Evolutionary conservation across 1,140 invertebrate genomes (phyloP).

Genomic region (Tetramorium alpestre): DNA sequence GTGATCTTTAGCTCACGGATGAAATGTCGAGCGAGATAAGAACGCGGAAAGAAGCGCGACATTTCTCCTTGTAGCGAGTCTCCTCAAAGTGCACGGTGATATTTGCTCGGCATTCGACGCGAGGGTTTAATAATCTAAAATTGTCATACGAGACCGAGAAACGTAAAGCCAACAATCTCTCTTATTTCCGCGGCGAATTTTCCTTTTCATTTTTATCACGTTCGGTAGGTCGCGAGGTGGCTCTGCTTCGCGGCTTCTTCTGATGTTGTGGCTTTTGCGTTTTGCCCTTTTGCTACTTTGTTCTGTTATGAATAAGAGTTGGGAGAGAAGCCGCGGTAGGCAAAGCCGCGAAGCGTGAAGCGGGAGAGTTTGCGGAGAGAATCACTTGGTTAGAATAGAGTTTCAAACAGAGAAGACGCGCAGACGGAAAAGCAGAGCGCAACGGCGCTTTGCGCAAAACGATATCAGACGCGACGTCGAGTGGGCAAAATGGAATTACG

Average conservation of each 20-base stretch:
- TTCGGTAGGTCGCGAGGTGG: background rate
- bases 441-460: constrained; percentile 10
- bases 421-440: constrained; percentile 8
- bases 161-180: background rate
- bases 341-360: background rate
- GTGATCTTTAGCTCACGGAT: constrained; percentile 41
- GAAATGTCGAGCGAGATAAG: constrained; percentile 49
- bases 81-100: constrained; percentile 27
- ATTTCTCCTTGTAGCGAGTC: background rate
- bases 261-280: background rate
- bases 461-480: constrained; percentile 28
- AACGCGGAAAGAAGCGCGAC: constrained; percentile 5
- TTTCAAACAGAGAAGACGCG: constrained; percentile 32
- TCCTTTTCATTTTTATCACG: constrained; percentile 8
- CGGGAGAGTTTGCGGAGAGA: constrained; percentile 21
- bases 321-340: background rate
- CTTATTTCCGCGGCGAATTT: background rate
- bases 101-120: constrained; percentile 35
- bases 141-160: background rate
- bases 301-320: constrained; percentile 30
- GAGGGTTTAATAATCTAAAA: constrained; percentile 56
- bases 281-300: constrained; percentile 29
- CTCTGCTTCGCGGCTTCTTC: background rate
- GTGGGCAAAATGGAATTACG: constrained; percentile 17
- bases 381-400: constrained; percentile 23